Conservation (phyloP, 1,140 invertebrate genomes). For the Leptonema lineaticorne region DNA sequence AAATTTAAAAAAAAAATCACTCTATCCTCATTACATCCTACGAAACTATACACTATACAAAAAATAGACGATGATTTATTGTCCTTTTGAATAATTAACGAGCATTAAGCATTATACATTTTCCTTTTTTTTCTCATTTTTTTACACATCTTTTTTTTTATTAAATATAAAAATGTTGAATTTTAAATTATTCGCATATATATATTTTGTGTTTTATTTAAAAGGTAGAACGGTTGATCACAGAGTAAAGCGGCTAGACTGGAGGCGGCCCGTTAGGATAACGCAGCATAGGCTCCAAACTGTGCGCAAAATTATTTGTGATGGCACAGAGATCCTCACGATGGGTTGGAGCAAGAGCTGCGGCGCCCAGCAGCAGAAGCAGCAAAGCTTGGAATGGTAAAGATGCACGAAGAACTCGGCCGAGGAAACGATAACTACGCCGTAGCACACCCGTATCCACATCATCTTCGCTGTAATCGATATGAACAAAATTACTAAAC, state of each 20-base stretch:
- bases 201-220: not conserved
- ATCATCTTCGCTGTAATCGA: constrained; percentile 50
- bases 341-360: constrained; percentile 79
- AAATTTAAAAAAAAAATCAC: not conserved
- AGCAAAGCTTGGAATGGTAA: constrained; percentile 89
- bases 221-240: not conserved
- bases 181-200: no score
- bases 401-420: constrained; percentile 83
- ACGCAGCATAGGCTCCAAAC: constrained; percentile 80
- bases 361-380: constrained; percentile 83
- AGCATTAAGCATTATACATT: constrained; percentile 2
- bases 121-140: no score
- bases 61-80: not conserved
- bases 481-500: no score
- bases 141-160: no score
- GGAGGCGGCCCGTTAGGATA: constrained; percentile 90
- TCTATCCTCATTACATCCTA: no score
- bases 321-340: constrained; percentile 84
- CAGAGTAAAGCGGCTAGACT: constrained; percentile 58
- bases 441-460: constrained; percentile 67
- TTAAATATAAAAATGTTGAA: no score
- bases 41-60: not conserved
- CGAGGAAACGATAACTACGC: constrained; percentile 78
- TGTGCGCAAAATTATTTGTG: constrained; percentile 76
- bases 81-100: not conserved